Evolutionary conservation across 2,888 invertebrate species (phyloP).

Genomic region (Ashinkailepas kermadecensis): DNA sequence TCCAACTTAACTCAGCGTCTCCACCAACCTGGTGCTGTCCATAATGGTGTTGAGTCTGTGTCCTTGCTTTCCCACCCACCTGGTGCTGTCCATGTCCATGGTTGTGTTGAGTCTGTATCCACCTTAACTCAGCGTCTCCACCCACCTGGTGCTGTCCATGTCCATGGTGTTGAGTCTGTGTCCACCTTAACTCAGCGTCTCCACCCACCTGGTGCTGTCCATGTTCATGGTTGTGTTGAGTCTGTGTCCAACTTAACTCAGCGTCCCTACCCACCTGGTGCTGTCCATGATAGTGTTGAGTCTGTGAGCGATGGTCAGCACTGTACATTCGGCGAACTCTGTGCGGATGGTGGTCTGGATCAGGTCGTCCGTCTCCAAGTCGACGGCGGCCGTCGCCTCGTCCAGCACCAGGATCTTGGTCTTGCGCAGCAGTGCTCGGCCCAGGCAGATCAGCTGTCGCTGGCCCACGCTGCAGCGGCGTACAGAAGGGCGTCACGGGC

Average conservation of each 20-base stretch:
- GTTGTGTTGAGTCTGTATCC: too few species aligned
- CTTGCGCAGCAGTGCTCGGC: conserved; percentile 39
- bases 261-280: conserved; percentile 42
- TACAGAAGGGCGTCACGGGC: not conserved
- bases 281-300: conserved; percentile 89
- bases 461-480: conserved; percentile 37
- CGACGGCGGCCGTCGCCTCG: conserved; percentile 51
- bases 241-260: conserved; percentile 84
- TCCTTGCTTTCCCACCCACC: too few species aligned
- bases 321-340: conserved; percentile 78
- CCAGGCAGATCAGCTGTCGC: conserved; percentile 40
- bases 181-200: not conserved
- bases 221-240: conserved; percentile 79
- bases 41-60: conserved; percentile 88
- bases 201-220: conserved; percentile 56
- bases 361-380: conserved; percentile 48
- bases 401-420: conserved; percentile 46
- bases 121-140: not conserved
- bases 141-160: conserved; percentile 59
- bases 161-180: conserved; percentile 58
- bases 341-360: conserved; percentile 69
- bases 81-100: not conserved
- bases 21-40: conserved; percentile 57
- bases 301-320: conserved; percentile 86
- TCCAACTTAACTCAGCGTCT: conserved; percentile 79